These are phyloP conservation scores for Euthynnus affinis DNA, from an alignment of 2,797 vertebrate species.

Conservation along the genomic window DNA sequence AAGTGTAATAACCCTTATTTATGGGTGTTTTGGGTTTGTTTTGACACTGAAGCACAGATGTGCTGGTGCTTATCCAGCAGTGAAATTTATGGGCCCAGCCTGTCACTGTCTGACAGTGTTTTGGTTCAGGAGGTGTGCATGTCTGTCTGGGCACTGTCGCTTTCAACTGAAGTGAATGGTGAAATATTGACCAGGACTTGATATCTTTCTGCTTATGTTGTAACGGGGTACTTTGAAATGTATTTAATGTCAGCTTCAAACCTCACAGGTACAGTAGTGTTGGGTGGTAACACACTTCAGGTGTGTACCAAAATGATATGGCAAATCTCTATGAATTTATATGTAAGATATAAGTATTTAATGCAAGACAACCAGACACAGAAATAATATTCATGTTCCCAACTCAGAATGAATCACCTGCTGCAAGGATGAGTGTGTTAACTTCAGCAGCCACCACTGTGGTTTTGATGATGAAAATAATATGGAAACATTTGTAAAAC, in stretches of 20 bases:
- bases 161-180: conserved; percentile 24
- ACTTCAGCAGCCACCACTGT: not conserved
- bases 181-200: conserved; percentile 21
- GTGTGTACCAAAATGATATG: not conserved
- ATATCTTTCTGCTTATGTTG: conserved; percentile 29
- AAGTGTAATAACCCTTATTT: conserved; percentile 49
- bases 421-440: no score
- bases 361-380: not conserved
- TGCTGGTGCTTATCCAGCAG: conserved; percentile 60
- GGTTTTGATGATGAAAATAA: no score
- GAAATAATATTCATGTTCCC: not conserved
- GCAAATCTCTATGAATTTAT: not conserved
- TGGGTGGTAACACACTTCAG: not conserved
- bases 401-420: not conserved
- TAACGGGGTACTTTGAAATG: not conserved
- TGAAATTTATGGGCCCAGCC: conserved; percentile 50
- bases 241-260: not conserved
- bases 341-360: not conserved
- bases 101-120: conserved; percentile 46
- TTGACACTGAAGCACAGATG: conserved; percentile 60
- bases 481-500: no score
- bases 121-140: conserved; percentile 36
- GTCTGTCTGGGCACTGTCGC: conserved; percentile 22
- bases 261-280: no score
- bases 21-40: conserved; percentile 57